Evolutionary conservation across 2,113 vertebrate species (phyloP), one percentile per base, ranked within the genome.

Genomic region (Boulengeromyrus knoepffleri): DNA sequence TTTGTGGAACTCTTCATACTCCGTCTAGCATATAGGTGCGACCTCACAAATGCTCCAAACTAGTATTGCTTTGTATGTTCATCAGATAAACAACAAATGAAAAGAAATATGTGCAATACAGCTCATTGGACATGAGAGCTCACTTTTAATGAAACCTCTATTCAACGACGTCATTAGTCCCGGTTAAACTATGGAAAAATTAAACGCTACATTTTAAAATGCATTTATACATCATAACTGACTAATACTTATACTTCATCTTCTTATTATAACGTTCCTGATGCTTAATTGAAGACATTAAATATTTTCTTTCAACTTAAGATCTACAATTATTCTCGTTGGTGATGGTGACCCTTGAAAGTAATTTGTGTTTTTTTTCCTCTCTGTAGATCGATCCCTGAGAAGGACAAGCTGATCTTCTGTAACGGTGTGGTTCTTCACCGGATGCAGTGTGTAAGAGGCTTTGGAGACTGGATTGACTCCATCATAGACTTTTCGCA

Each of bases 1-100:
- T 98, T 99, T 92, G 94, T 99, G n/a, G 98, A 98, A 92, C 97
- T 98, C 91, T 98, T 98, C 90, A 97, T 98, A 92, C 96, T 99
- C 21, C 96, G 98, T 62, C 93, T 99, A n/a, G 98, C 98, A 0
- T 98, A 98, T 94, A 97, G 97, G 98, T 98, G 2, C 27, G 36
- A 66, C 8, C 31, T 27, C 21, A 85, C 17, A 62, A 39, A 49
- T 27, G n/a, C 49, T 80, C 74, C 36, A 80, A 39, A 77, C 31
- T 17, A 17, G 70, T 31, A 39, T 42, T 36, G 31, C 74, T 77
- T 42, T 77, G 27, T 39, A 39, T 77, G 36, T 27, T 70, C n/a
- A 66, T 27, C 46, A 24, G 39, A 85, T 85, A 42, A 85, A 47
- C 83, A 85, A 77, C 31, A 80, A 80, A 80, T 39, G 31, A 42